phyloP scores from a whole-genome alignment of 2,888 invertebrate genomes.

The Peribatodes rhomboidaria region DNA sequence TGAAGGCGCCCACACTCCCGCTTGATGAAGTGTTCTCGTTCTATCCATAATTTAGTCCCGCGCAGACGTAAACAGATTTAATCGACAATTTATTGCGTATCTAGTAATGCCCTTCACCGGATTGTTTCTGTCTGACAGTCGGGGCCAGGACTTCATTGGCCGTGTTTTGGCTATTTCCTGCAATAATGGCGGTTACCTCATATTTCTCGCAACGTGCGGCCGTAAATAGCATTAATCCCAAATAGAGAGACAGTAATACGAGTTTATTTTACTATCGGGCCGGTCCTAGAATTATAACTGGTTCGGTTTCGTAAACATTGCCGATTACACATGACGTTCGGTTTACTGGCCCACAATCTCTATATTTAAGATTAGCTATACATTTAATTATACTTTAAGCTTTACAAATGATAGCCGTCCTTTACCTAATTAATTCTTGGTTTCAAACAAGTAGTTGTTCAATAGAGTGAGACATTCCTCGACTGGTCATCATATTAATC shows the following conservation, averaged over 20 bases:
- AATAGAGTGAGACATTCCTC: too few species aligned
- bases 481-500: neutral
- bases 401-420: too few species aligned
- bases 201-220: constrained; percentile 38
- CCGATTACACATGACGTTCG: constrained; percentile 33
- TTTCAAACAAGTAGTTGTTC: too few species aligned
- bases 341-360: constrained; percentile 27
- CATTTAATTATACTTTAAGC: too few species aligned
- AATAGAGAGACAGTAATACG: constrained; percentile 42
- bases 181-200: constrained; percentile 35
- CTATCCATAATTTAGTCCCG: constrained; percentile 60
- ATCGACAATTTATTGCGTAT: constrained; percentile 65
- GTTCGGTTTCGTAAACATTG: constrained; percentile 38
- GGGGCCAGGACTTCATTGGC: constrained; percentile 21
- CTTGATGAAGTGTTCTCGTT: constrained; percentile 53
- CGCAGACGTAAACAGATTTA: constrained; percentile 61
- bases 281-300: constrained; percentile 25
- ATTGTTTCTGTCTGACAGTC: constrained; percentile 23
- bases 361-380: neutral
- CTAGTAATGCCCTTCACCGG: constrained; percentile 61
- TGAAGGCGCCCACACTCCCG: constrained; percentile 43
- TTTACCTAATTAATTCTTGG: too few species aligned
- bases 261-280: constrained; percentile 39
- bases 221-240: constrained; percentile 43
- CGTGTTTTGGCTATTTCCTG: constrained; percentile 21